These are phyloP conservation scores for Busseola fusca DNA, from an alignment of 2,888 invertebrate species.

Conservation along the genomic window DNA sequence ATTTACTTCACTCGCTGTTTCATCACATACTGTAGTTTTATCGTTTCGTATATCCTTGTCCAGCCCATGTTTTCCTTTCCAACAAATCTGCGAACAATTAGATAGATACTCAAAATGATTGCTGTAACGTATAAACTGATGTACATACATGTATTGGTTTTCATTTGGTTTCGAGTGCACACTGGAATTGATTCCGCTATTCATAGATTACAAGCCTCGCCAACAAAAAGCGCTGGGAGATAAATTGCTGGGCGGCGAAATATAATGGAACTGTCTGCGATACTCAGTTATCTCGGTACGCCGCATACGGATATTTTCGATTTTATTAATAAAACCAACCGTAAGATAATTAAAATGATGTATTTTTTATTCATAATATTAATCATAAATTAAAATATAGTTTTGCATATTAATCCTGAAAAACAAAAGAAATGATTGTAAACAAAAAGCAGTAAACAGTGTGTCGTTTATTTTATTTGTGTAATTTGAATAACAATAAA, in stretches of 20 bases:
- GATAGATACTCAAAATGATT: conserved; percentile 49
- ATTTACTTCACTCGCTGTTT: conserved; percentile 64
- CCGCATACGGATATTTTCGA: conserved; percentile 66
- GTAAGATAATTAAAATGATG: conserved; percentile 39
- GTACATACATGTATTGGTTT: conserved; percentile 53
- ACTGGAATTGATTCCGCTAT: conserved; percentile 74
- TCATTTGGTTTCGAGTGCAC: conserved; percentile 63
- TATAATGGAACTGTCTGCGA: conserved; percentile 75
- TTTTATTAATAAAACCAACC: conserved; percentile 69
- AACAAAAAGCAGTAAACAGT: not conserved
- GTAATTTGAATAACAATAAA: conserved; percentile 1
- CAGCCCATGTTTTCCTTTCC: conserved; percentile 58
- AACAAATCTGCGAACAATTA: conserved; percentile 71
- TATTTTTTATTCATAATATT: conserved; percentile 31
- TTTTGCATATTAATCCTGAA: not conserved
- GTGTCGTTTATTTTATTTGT: not conserved
- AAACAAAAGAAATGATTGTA: not conserved
- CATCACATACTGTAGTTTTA: conserved; percentile 57
- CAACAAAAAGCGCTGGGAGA: conserved; percentile 75
- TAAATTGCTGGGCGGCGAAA: conserved; percentile 75
- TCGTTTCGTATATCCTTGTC: conserved; percentile 52
- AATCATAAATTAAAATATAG: not conserved
- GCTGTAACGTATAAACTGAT: conserved; percentile 56
- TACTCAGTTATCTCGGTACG: conserved; percentile 72
- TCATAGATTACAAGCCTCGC: conserved; percentile 76